Evolutionary conservation across 2,888 invertebrate species (phyloP).

Genomic region (Ecliptopera silaceata): DNA sequence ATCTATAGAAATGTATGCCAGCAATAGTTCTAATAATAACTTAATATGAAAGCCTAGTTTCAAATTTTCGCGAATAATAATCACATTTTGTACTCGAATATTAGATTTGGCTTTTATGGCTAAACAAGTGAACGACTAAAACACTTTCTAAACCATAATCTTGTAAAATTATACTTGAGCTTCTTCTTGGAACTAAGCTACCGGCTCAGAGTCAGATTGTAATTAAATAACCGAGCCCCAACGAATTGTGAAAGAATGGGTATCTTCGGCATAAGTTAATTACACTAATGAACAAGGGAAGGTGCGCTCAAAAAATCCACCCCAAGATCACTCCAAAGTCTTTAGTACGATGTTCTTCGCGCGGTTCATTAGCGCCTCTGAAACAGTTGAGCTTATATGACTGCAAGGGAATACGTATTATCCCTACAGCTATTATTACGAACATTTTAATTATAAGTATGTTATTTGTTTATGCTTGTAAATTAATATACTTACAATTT

Average conservation of each 20-base stretch:
- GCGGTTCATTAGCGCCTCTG: constrained; percentile 77
- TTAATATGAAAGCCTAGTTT: no score
- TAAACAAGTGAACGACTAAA: no score
- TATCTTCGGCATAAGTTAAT: constrained; percentile 76
- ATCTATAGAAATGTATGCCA: no score
- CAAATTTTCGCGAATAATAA: no score
- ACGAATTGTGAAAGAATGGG: constrained; percentile 70
- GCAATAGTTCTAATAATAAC: no score
- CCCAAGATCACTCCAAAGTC: constrained; percentile 80
- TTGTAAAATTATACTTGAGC: background rate
- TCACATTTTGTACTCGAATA: no score
- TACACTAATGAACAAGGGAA: constrained; percentile 81
- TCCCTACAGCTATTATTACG: background rate
- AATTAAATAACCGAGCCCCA: constrained; percentile 68
- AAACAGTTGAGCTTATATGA: constrained; percentile 56
- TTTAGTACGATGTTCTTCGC: constrained; percentile 79
- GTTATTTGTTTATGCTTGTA: no score
- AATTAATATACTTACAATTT: no score
- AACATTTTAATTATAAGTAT: no score
- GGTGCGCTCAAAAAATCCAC: constrained; percentile 78
- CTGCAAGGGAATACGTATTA: background rate
- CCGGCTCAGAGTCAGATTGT: constrained; percentile 40
- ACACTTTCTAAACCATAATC: background rate
- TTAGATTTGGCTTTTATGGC: no score
- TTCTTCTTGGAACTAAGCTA: constrained; percentile 19